Evolutionary conservation across 2,888 invertebrate genomes (phyloP), one percentile per base, ranked within the genome.

Genomic region (Craniophora ligustri): DNA sequence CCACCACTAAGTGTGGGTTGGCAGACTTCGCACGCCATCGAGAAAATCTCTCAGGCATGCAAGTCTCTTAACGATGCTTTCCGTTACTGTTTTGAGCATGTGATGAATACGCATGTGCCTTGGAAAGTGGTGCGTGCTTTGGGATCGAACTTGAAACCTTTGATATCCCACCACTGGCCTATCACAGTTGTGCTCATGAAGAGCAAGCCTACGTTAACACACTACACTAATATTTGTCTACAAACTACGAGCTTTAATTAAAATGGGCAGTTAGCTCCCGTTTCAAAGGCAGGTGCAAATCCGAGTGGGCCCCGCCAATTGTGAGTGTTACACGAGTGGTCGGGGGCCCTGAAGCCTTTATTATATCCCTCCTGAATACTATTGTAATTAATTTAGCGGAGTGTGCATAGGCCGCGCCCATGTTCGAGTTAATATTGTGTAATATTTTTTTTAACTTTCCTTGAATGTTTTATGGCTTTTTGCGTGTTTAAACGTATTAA

Each of bases 351-450:
- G 45, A 35, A 31, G 30, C 49, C 42, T 46, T 64, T 38, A 57
- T 62, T 68, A 65, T 35, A 26, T 28, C 36, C 45, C 31, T 40
- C 38, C 57, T 67, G 70, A 72, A 72, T 72, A 67, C 34, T 54
- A 64, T 70, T 49, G 53, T 62, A 67, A 65, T 67, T 63, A 67
- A 66, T 69, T 67, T 46, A 53, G 31, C 13, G 26, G 38, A 67
- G 67, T 70, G 53, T 61, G 46, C 40, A 36, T 15, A 56, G 55
- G 54, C 45, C 44, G 64, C 49, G 71, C 46, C 40, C 11, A 30
- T 21, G 30, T n/a, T 51, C 44, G 5, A 16, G 35, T 32, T 59
- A 21, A 30, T 28, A 30, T 16, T 26, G 4, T 31, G 54, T n/a
- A n/a, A n/a, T n/a, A n/a, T n/a, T n/a, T n/a, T 68, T 58, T 46